These are phyloP conservation scores for Balanococcus diminutus DNA, from an alignment of 2,888 invertebrate genomes.

Conservation along the genomic window DNA sequence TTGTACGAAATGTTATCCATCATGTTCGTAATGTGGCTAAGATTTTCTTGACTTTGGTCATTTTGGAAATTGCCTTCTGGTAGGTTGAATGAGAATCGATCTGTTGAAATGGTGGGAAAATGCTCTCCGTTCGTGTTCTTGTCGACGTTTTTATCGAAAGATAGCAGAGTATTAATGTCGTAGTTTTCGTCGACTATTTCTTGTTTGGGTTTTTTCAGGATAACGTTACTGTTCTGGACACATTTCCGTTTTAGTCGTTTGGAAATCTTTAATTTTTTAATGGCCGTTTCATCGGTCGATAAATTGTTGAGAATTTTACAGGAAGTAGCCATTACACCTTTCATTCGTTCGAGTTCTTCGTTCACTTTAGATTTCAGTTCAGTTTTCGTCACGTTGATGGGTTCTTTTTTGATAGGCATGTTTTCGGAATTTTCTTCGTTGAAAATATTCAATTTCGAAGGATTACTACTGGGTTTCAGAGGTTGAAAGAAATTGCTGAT, in stretches of 20 bases:
- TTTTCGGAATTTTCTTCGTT: conserved; percentile 37
- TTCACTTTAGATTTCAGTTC: conserved; percentile 3
- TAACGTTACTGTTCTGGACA: not conserved
- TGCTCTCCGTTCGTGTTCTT: not conserved
- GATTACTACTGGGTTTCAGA: not conserved
- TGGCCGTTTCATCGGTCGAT: conserved; percentile 26
- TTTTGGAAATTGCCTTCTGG: not conserved
- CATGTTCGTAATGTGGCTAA: not conserved
- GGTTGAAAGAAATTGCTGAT: conserved; percentile 41
- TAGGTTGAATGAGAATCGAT: not conserved
- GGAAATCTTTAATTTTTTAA: conserved; percentile 10
- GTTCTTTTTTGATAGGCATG: not conserved
- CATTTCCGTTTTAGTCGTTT: conserved; percentile 14
- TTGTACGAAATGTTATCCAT: not conserved
- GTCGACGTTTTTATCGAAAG: not conserved
- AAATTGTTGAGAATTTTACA: conserved; percentile 41
- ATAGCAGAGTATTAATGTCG: conserved; percentile 39
- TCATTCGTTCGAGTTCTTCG: conserved; percentile 50
- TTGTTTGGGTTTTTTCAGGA: conserved; percentile 6
- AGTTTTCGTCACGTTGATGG: not conserved
- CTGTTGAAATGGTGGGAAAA: conserved; percentile 1
- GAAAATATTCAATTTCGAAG: conserved; percentile 16
- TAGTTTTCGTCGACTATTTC: conserved; percentile 44
- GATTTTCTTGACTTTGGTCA: not conserved
- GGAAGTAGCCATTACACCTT: not conserved